Evolutionary conservation across 2,113 vertebrate genomes (phyloP), one percentile per base, ranked within the genome.

Genomic region (Panurus biarmicus): DNA sequence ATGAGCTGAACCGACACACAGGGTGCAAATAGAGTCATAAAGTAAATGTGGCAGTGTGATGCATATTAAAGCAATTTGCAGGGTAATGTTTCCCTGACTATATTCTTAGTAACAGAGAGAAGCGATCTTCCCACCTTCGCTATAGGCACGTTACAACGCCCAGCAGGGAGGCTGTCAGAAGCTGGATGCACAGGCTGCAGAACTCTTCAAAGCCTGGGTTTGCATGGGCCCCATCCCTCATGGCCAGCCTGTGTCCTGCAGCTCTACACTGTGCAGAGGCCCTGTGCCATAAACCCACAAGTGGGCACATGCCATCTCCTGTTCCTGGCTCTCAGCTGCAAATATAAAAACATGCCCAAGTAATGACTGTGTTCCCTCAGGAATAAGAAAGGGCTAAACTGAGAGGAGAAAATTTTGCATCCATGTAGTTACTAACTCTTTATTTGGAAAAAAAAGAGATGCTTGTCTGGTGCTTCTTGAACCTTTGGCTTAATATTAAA

Each of bases 21-120:
- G 85, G 79, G 83, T 91, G 82, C 85, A 93, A 92, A 87, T 14
- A 62, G 87, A 94, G 85, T 94, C 95, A 94, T 88, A 45, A 91
- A 92, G 88, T 90, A 90, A 66, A 95, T 67, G 96, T 71, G 94
- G 95, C 79, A 80, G 79, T 6, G 56, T 96, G 95, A 94, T 83
- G 85, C 88, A 83, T 85, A 92, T 93, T 90, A 54, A 62, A 95
- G 89, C 7, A 33, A 94, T 94, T 70, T 10, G 21, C 64, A 90
- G 95, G 90, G 82, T 96, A 93, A 62, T 90, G 95, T 96, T 94
- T 96, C 94, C 90, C 67, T 18, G 78, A 9, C 28, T 85, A 1
- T 93, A 90, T 96, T 96, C 64, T 93, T 96, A 94, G 95, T 85
- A 95, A 94, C 56, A 17, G 81, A 28, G 66, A 75, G 90, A 65